These are phyloP conservation scores for Leptocoma aspasia DNA, from an alignment of 2,113 vertebrate species.

Conservation along the genomic window DNA sequence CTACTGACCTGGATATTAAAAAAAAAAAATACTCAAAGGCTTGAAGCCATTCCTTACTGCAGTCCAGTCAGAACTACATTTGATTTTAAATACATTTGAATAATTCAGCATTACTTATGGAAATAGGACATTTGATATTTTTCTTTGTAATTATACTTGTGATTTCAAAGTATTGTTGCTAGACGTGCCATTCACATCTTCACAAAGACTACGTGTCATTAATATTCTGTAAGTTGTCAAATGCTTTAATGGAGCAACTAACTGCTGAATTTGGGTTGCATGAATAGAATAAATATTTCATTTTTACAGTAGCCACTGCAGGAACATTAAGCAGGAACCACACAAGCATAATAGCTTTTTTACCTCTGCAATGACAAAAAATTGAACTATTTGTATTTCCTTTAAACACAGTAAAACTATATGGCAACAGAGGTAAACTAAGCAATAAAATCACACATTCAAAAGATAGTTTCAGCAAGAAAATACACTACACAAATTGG, in stretches of 20 bases:
- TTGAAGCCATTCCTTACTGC: not conserved
- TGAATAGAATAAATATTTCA: not conserved
- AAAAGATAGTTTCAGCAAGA: not conserved
- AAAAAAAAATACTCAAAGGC: not conserved
- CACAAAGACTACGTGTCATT: not conserved
- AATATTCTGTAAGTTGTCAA: not conserved
- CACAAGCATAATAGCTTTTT: not conserved
- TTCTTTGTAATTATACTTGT: not conserved
- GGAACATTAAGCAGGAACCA: not conserved
- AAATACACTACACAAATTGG: not conserved
- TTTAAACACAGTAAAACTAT: not conserved
- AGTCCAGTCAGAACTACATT: not conserved
- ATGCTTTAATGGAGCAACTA: not conserved
- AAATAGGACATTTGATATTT: not conserved
- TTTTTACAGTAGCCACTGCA: not conserved
- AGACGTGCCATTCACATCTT: not conserved
- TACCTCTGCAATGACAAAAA: not conserved
- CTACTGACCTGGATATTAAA: not conserved
- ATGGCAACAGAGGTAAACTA: not conserved
- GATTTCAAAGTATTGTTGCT: not conserved
- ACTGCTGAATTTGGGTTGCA: not conserved
- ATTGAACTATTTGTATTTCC: not conserved
- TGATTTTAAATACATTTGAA: slow-evolving; percentile 49
- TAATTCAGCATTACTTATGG: slow-evolving; percentile 29
- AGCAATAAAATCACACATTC: not conserved